phyloP scores from a whole-genome alignment of 2,888 invertebrate species.

The Perizoma affinitatum region DNA sequence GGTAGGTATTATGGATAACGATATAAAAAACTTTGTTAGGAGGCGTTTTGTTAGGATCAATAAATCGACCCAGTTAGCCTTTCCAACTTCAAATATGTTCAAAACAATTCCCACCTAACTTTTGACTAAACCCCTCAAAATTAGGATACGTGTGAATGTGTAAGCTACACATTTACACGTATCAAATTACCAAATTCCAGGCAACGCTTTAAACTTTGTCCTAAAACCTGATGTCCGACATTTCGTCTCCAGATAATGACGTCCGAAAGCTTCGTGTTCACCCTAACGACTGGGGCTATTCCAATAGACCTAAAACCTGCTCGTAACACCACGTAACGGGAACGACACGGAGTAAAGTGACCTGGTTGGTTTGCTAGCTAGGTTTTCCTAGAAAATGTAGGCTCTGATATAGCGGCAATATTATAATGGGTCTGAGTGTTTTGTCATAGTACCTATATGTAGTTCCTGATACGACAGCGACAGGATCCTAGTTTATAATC shows the following conservation, averaged over 20 bases:
- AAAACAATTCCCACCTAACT: not conserved
- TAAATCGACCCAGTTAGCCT: too few species aligned
- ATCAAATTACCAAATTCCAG: constrained; percentile 14
- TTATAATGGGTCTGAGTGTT: too few species aligned
- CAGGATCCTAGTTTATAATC: too few species aligned
- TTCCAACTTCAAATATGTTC: too few species aligned
- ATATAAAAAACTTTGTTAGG: too few species aligned
- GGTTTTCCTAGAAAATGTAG: too few species aligned
- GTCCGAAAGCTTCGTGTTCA: constrained; percentile 41
- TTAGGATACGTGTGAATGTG: not conserved
- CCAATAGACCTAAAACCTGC: constrained; percentile 48
- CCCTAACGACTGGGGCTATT: constrained; percentile 63
- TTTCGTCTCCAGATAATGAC: constrained; percentile 40
- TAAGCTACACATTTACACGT: constrained; percentile 13
- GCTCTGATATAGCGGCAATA: too few species aligned
- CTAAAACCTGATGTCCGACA: constrained; percentile 31
- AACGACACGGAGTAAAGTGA: not conserved
- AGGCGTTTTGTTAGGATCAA: too few species aligned
- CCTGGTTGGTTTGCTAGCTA: too few species aligned
- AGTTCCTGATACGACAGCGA: too few species aligned
- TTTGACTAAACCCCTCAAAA: not conserved
- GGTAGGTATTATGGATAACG: too few species aligned
- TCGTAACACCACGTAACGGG: constrained; percentile 10
- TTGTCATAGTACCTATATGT: too few species aligned
- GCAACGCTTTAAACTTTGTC: constrained; percentile 23